phyloP scores from a whole-genome alignment of 2,113 vertebrate genomes.

The Zootoca vivipara region DNA sequence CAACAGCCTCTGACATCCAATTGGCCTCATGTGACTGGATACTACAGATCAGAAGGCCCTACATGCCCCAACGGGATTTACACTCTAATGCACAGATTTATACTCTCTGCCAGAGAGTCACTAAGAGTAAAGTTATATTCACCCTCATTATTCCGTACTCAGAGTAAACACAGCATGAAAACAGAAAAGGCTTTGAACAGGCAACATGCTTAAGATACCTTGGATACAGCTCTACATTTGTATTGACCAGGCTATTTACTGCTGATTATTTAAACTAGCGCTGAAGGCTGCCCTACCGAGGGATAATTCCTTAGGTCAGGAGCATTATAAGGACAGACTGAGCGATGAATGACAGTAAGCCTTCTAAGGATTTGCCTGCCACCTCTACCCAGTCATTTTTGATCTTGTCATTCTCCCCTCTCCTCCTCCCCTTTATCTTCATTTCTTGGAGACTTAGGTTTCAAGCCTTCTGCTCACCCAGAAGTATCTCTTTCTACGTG shows the following conservation, averaged over 20 bases:
- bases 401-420: not conserved
- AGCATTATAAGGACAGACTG: not conserved
- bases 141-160: not conserved
- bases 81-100: slow-evolving; percentile 13
- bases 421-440: not conserved
- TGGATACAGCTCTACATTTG: not conserved
- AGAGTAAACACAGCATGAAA: not conserved
- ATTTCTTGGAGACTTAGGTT: slow-evolving; percentile 2
- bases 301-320: slow-evolving; percentile 11
- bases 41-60: not conserved
- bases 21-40: not conserved
- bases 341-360: slow-evolving; percentile 25
- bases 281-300: not conserved
- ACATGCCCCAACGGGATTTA: not conserved
- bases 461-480: not conserved
- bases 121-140: slow-evolving; percentile 3
- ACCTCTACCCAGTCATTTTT: not conserved
- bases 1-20: not conserved
- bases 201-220: not conserved
- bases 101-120: slow-evolving; percentile 8
- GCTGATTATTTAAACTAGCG: not conserved
- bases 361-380: slow-evolving; percentile 12
- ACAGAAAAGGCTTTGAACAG: not conserved
- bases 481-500: not conserved
- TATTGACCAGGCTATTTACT: slow-evolving; percentile 1